phyloP scores from a whole-genome alignment of 2,888 invertebrate species.

The Invenusta paracnida region DNA sequence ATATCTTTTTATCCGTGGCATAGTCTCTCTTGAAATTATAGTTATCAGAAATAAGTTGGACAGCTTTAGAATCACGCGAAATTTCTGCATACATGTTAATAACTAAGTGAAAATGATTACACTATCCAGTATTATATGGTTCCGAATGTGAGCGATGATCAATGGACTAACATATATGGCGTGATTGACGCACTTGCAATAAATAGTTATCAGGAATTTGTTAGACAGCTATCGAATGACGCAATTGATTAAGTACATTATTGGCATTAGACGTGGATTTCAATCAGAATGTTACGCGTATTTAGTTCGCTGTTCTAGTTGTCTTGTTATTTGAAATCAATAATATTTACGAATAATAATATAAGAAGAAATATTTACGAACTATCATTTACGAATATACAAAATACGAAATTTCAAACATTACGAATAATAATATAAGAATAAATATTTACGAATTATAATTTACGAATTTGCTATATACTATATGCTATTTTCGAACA shows the following conservation, averaged over 20 bases:
- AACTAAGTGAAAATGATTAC: neutral
- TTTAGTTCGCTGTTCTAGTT: constrained; percentile 22
- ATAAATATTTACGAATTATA: constrained; percentile 18
- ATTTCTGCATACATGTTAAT: neutral
- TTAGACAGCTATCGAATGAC: neutral
- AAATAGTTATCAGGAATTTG: neutral
- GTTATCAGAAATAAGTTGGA: too few relatives aligned
- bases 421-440: constrained; percentile 25
- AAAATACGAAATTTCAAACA: constrained; percentile 8
- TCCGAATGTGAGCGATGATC: neutral
- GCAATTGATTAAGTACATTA: neutral
- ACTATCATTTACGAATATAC: constrained; percentile 21
- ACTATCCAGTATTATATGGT: neutral
- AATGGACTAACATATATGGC: neutral
- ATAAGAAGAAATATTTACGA: constrained; percentile 17
- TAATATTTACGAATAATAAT: constrained; percentile 26
- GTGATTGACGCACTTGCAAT: neutral
- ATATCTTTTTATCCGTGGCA: too few relatives aligned
- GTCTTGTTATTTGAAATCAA: constrained; percentile 25
- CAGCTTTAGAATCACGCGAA: too few relatives aligned
- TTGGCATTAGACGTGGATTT: constrained; percentile 27
- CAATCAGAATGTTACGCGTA: constrained; percentile 21
- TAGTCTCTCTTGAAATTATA: too few relatives aligned
- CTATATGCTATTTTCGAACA: too few relatives aligned
- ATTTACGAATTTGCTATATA: constrained; percentile 4